Evolutionary conservation across 1,140 invertebrate genomes (phyloP), one percentile per base, ranked within the genome.

Genomic region (Phenacoccus solenopsis): DNA sequence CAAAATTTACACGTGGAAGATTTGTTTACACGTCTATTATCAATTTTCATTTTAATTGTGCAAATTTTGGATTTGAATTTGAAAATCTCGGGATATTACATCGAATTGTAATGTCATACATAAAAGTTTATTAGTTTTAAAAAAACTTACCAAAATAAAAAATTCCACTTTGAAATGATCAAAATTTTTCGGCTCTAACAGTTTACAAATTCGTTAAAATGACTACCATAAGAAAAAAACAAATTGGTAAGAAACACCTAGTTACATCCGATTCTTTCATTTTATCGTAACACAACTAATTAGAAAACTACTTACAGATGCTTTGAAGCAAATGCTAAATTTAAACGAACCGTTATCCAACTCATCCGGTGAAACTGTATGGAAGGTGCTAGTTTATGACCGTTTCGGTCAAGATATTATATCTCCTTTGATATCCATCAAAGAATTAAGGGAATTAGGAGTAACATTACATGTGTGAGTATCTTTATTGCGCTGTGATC

Each of bases 341-440:
- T 83, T 96, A 69, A 98, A 97, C 80, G 84, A 88, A 73, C 83
- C 88, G 30, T 80, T 88, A 67, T 86, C 85, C 16, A 94, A 93
- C 80, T 80, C 84, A 68, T 81, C 86, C 30, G 84, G 87, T 27
- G 91, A 96, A 81, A 94, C 94, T 32, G 87, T 90, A 35, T 98
- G 94, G 94, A 97, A 97, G 82, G 86, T 99, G 72, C 81, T 99
- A 59, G 88, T 99, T 70, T 98, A 98, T 77, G 98, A 99, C 80
- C 85, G 91, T 75, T 87, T 89, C 75, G 96, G 96, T 5, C 96
- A 98, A 81, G 96, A 99, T 78, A 98, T 99, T 61, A 97, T 99
- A 75, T 98, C 96, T 20, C 96, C 97, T 1, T 80, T 99, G 64
- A 85, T 99, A 76, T 93, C 93, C 49, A 88, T 99, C 0, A 98